A percentile compares a stretch with the other conserved stretches of the same genome.
These are phyloP conservation scores for Steatocranus sp. DNA, from an alignment of 2,797 vertebrate species.

Conservation along the genomic window DNA sequence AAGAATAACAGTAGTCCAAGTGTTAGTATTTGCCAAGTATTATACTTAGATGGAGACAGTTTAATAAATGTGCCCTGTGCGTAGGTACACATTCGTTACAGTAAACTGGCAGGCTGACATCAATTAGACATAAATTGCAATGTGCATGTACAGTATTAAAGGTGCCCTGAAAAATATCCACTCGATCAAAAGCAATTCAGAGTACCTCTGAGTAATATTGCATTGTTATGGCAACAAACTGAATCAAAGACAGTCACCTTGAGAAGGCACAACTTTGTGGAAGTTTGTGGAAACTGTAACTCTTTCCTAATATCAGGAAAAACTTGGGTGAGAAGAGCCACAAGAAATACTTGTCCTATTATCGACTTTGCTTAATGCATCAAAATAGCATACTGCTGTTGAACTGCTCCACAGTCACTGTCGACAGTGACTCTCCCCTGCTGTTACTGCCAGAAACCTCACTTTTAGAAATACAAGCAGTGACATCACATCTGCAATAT, in stretches of 20 bases:
- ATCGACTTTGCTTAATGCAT: background rate
- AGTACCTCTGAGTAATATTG: background rate
- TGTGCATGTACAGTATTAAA: background rate
- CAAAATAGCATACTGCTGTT: background rate
- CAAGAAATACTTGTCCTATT: background rate
- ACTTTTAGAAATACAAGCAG: background rate
- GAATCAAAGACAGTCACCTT: background rate
- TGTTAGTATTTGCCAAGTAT: background rate
- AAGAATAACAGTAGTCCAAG: background rate
- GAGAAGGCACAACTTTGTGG: background rate
- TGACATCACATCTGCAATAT: background rate
- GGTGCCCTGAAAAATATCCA: background rate
- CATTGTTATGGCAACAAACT: background rate
- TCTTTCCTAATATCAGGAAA: background rate
- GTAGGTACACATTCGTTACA: background rate
- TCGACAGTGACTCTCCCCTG: background rate
- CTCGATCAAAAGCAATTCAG: background rate
- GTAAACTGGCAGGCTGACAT: background rate
- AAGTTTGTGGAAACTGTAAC: background rate
- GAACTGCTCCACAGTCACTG: background rate
- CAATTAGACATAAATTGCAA: background rate
- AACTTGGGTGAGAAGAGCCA: background rate
- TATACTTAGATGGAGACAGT: background rate
- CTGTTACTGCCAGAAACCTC: background rate
- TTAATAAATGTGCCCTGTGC: background rate